phyloP scores from a whole-genome alignment of 1,140 invertebrate genomes.

The Drosophila ambigua region DNA sequence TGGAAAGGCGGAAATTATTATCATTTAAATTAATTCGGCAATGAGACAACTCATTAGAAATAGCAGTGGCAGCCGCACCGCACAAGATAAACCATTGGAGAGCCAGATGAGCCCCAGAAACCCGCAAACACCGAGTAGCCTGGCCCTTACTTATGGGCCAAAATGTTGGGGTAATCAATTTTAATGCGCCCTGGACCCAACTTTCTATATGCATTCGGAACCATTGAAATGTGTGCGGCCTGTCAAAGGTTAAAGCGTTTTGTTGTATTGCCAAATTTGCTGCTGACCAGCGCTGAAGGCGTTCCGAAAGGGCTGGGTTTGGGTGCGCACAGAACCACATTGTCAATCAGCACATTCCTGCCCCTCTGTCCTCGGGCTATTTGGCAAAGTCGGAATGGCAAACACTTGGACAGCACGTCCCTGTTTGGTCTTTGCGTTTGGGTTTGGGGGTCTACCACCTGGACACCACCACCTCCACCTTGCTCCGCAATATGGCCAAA shows the following conservation, averaged over 20 bases:
- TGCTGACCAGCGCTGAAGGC: conserved; percentile 25
- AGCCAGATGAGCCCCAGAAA: neutral
- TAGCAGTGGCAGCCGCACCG: conserved; percentile 25
- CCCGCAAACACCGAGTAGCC: neutral
- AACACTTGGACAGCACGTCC: conserved; percentile 61
- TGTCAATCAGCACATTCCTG: conserved; percentile 72
- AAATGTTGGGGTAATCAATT: conserved; percentile 60
- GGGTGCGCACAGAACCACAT: conserved; percentile 44
- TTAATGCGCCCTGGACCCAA: conserved; percentile 55
- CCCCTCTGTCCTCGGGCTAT: conserved; percentile 34
- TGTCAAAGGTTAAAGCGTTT: conserved; percentile 67
- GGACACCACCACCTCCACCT: conserved; percentile 1
- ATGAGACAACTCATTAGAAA: conserved; percentile 14
- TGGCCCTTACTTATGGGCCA: neutral
- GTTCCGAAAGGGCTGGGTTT: conserved; percentile 5
- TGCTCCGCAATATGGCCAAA: conserved; percentile 36
- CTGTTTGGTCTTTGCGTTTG: conserved; percentile 8
- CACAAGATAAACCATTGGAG: conserved; percentile 2
- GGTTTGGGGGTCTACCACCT: conserved; percentile 38
- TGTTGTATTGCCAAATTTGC: conserved; percentile 68
- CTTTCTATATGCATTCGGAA: conserved; percentile 35
- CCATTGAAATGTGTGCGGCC: conserved; percentile 69
- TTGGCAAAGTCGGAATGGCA: conserved; percentile 63
- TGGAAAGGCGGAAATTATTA: conserved; percentile 61
- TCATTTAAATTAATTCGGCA: conserved; percentile 57